These are phyloP conservation scores for Steinernema scapterisci DNA, from an alignment of 2,888 invertebrate genomes.

Conservation along the genomic window DNA sequence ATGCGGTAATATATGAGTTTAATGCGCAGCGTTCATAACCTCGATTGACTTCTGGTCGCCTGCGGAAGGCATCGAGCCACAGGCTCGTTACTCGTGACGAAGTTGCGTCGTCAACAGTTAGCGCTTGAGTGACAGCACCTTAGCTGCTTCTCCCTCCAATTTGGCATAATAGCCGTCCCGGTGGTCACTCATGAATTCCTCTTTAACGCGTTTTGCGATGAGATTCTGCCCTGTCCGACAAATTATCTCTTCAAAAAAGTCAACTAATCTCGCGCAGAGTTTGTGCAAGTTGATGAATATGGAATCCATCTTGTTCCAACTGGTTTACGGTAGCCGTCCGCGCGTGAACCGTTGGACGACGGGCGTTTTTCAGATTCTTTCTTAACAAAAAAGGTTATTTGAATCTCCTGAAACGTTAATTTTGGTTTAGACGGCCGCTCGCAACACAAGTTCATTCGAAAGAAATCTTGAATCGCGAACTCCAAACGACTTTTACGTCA, in stretches of 20 bases:
- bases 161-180: conserved; percentile 9
- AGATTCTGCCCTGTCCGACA: conserved; percentile 9
- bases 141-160: conserved; percentile 9
- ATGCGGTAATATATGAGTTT: conserved; percentile 1
- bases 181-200: conserved; percentile 9
- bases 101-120: not conserved
- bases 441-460: too few relatives aligned
- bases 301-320: conserved; percentile 1
- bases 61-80: not conserved
- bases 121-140: conserved; percentile 13
- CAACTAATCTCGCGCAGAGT: conserved; percentile 5
- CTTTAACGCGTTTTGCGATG: not conserved
- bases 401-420: not conserved
- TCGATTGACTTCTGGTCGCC: not conserved
- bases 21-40: not conserved
- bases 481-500: not conserved
- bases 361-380: too few relatives aligned
- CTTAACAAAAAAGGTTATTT: not conserved
- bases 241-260: conserved; percentile 30
- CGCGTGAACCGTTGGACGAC: too few relatives aligned
- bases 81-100: not conserved
- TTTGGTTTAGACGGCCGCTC: not conserved
- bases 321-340: not conserved
- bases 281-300: conserved; percentile 1
- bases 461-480: not conserved